A percentile compares a stretch with the other conserved stretches of the same genome.
phyloP scores from a whole-genome alignment of 1,140 invertebrate genomes.

The Pseudobourletiella spinata region DNA sequence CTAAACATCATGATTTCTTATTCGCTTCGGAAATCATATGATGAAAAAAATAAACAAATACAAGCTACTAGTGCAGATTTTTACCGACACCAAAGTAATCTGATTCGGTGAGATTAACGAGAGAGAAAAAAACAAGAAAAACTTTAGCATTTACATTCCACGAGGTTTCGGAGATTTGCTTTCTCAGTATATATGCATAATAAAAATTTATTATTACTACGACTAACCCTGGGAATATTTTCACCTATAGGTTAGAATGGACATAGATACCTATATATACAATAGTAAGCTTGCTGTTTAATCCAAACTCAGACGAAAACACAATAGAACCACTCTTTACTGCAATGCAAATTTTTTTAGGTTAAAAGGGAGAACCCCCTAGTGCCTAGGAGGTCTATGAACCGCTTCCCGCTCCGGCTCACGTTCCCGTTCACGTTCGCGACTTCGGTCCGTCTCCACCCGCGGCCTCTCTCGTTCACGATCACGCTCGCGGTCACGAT shows the following conservation, averaged over 20 bases:
- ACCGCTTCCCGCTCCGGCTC: conserved; percentile 40
- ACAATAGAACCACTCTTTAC: background rate
- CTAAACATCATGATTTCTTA: too few species aligned
- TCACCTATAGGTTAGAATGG: too few species aligned
- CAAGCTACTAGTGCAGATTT: background rate
- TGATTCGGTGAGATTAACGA: too few species aligned
- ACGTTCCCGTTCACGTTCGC: conserved; percentile 37
- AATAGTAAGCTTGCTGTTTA: too few species aligned
- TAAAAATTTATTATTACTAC: background rate
- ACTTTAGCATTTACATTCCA: background rate
- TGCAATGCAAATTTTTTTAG: background rate
- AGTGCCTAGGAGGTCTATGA: conserved; percentile 40
- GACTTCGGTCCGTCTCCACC: conserved; percentile 39
- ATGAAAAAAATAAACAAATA: too few species aligned
- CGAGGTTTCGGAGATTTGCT: background rate
- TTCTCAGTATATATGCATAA: background rate
- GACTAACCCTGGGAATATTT: background rate
- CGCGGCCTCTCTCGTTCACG: conserved; percentile 38
- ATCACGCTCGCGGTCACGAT: conserved; percentile 42
- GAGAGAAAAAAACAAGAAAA: background rate
- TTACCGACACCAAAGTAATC: background rate
- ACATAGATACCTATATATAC: too few species aligned
- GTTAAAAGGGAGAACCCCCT: background rate
- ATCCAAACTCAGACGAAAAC: too few species aligned
- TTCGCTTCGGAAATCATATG: too few species aligned